Base-by-base conservation (phyloP, 1,140 invertebrate genomes). In the Drosophila lini region DNA sequence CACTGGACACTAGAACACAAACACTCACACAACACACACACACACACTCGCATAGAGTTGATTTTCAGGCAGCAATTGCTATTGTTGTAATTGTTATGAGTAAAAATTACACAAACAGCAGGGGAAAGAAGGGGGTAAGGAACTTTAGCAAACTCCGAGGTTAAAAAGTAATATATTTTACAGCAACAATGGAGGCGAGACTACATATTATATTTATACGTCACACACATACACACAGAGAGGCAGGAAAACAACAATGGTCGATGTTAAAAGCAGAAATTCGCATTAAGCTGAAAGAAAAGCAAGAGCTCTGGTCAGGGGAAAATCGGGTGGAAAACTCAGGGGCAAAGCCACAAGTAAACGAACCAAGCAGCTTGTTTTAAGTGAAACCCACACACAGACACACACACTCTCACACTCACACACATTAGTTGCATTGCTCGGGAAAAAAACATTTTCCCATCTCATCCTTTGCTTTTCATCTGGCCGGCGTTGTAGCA, bases 101-200 rank as follows among this genome's bases (percentile, higher is more conserved):
- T 70, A 74, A 69, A 88, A 86, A 86, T 82, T 84, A 80, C 60
- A 77, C 63, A 77, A 78, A 59, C 57, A 32, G 15, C 44, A 16
- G 34, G 31, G 11, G 16, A 0, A 9, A 15, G 10, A 2, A 4
- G 40, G 19, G 19, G 10, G 48, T 16, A 57, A 47, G 36, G 16
- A 47, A 41, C 32, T 68, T 57, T 19, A n/a, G 31, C 41, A 28
- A 80, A 53, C 53, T 63, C 59, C 47, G 53, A 48, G 80, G 68
- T 67, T 85, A 80, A 86, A 86, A 86, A 88, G 83, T 86, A 86
- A 86, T 86, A 86, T 86, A 86, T 86, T 88, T 86, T 74, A 74
- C 71, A 88, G 67, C 77, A 77, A 69, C 75, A 78, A 77, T 64
- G 45, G 78, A 59, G 82, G 82, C 83, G 79, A 86, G 82, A 86